Evolutionary conservation across 2,888 invertebrate genomes (phyloP), one percentile per base, ranked within the genome.

Genomic region (Mactromeris polynyma): DNA sequence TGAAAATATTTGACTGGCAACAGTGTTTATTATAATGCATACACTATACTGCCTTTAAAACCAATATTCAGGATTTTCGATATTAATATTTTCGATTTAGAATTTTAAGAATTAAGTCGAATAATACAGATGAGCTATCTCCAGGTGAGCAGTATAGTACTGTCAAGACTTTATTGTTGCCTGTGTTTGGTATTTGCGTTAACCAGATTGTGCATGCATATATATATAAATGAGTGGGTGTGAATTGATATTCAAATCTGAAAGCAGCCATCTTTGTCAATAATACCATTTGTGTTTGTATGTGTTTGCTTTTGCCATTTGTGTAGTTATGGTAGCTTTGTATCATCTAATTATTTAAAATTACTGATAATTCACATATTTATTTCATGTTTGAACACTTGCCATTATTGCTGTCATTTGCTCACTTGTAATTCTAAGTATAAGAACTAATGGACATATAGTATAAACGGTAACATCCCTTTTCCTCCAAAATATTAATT

Each of bases 251-350:
- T 58, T 36, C 36, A 73, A 73, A 36, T 73, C 36, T 26, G 9
- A 19, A 26, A 73, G 73, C 73, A 73, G 73, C 73, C 73, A 73
- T 73, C 73, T 73, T 73, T 73, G 73, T 73, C 36, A 19, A 19
- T 73, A 73, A 73, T 73, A 73, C 73, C 73, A 73, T 33, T 36
- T 73, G 73, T 73, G 73, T 73, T 73, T 73, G n/a, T 19, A 26
- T 58, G n/a, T 58, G 21, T 58, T 58, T n/a, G n/a, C 26, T 58
- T 58, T 58, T 58, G 73, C 73, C 17, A 26, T 73, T 73, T 73
- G 73, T 73, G 73, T 73, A 73, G 36, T 73, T 73, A 73, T 33
- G 33, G 19, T 33, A 33, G 36, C 73, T 73, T 73, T 73, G 26
- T 73, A 17, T 73, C 73, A 73, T 73, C 31, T 73, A 36, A 73